Evolutionary conservation across 2,888 invertebrate genomes (phyloP), one percentile per base, ranked within the genome.

Genomic region (Drosophila hawaiiensis): DNA sequence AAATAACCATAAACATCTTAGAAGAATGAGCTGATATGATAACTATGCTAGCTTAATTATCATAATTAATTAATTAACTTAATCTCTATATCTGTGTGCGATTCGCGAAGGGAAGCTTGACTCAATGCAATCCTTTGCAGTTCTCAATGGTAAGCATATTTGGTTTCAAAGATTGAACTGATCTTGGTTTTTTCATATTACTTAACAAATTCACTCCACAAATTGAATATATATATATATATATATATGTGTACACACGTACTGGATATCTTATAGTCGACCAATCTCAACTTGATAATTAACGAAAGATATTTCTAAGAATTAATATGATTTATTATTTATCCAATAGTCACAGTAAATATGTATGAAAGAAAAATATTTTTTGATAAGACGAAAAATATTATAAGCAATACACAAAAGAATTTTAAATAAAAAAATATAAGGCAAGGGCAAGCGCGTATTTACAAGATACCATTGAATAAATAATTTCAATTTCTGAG

Each of bases 21-120:
- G 49, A 52, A 7, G 10, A 35, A 5, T 53, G 12, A 55, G 33
- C 19, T 69, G 62, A 69, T 66, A 62, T 49, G 52, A 66, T 56
- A 62, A 28, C 41, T 50, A 22, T 16, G 37, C 12, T n/a, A n/a
- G n/a, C n/a, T n/a, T n/a, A n/a, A n/a, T n/a, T n/a, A n/a, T n/a
- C n/a, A n/a, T n/a, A n/a, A n/a, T n/a, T n/a, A n/a, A n/a, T n/a
- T n/a, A n/a, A n/a, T n/a, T n/a, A n/a, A n/a, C n/a, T n/a, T 49
- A 39, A 63, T 67, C 35, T 61, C 6, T 16, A 25, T n/a, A 28
- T 35, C 19, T n/a, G 14, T 43, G 3, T 47, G 19, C 28, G 29
- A 33, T 47, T n/a, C 3, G 1, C 4, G 4, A 25, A 28, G 19
- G 29, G 31, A 29, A 6, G 9, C 22, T 7, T 10, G 16, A 16